Evolutionary conservation across 2,113 vertebrate species (phyloP).

Genomic region (Indicator maculatus): DNA sequence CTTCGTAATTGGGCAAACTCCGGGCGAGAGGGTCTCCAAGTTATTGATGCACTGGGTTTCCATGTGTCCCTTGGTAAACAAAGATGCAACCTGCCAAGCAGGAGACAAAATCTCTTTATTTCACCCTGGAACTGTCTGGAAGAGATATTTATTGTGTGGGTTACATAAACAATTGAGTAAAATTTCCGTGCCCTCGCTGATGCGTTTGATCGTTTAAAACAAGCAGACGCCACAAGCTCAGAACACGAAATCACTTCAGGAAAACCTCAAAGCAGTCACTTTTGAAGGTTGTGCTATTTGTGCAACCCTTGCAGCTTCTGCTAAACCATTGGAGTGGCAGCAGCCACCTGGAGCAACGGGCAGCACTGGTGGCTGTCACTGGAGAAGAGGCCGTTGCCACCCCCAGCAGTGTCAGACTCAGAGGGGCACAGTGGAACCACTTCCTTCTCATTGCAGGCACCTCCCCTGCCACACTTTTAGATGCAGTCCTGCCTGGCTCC

Average conservation of each 20-base stretch:
- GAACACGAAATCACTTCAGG: background rate
- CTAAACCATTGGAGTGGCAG: background rate
- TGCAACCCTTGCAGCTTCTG: background rate
- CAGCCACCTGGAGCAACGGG: constrained; percentile 21
- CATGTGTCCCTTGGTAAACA: background rate
- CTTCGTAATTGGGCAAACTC: background rate
- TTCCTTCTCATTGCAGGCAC: background rate
- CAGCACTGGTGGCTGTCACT: background rate
- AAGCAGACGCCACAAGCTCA: background rate
- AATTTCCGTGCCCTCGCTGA: constrained; percentile 32
- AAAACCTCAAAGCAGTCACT: background rate
- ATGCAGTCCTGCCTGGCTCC: background rate
- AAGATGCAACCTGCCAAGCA: constrained; percentile 37
- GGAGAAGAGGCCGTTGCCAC: background rate
- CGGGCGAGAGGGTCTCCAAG: background rate
- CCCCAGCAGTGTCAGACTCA: background rate
- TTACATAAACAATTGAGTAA: constrained; percentile 51
- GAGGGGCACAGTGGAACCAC: accelerated
- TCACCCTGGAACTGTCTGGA: constrained; percentile 19
- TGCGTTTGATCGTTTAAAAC: constrained; percentile 25
- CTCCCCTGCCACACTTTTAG: background rate
- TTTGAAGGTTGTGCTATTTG: constrained; percentile 8
- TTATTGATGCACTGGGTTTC: background rate
- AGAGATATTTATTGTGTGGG: constrained; percentile 46
- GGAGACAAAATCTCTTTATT: constrained; percentile 55